Evolutionary conservation across 2,113 vertebrate species (phyloP).

Genomic region (Eretmochelys imbricata): DNA sequence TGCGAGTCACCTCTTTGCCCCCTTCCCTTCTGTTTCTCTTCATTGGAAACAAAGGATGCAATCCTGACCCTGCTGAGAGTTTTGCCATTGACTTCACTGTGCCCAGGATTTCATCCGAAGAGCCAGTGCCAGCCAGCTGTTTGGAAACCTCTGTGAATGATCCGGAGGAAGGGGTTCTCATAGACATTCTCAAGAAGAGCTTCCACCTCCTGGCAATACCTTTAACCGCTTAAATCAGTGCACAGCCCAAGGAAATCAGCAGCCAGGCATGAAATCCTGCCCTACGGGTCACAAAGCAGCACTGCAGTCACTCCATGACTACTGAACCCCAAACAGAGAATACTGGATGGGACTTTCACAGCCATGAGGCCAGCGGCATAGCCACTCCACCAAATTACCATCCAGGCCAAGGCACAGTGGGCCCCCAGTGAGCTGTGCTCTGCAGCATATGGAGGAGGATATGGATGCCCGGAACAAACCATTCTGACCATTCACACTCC

Average conservation of each 20-base stretch:
- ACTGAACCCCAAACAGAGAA: not conserved
- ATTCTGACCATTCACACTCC: not conserved
- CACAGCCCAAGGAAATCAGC: not conserved
- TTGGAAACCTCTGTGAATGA: not conserved
- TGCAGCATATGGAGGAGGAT: not conserved
- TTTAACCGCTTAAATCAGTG: not conserved
- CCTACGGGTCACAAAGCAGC: not conserved
- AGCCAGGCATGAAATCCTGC: not conserved
- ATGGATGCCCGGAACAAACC: not conserved
- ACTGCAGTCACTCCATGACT: not conserved
- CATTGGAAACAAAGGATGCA: rapidly evolving
- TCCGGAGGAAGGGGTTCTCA: not conserved
- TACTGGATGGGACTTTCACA: not conserved
- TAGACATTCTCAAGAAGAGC: not conserved
- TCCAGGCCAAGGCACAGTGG: not conserved
- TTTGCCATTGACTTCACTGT: not conserved
- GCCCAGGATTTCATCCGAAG: not conserved
- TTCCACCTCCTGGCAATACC: not conserved
- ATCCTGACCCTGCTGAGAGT: not conserved
- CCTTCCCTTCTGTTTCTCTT: not conserved
- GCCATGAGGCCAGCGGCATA: not conserved
- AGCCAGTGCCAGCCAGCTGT: not conserved
- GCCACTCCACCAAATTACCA: not conserved
- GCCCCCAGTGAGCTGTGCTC: too few species aligned
- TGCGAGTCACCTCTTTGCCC: not conserved